These are phyloP conservation scores for Xestia rhomboidea DNA, from an alignment of 2,888 invertebrate genomes.

Conservation along the genomic window DNA sequence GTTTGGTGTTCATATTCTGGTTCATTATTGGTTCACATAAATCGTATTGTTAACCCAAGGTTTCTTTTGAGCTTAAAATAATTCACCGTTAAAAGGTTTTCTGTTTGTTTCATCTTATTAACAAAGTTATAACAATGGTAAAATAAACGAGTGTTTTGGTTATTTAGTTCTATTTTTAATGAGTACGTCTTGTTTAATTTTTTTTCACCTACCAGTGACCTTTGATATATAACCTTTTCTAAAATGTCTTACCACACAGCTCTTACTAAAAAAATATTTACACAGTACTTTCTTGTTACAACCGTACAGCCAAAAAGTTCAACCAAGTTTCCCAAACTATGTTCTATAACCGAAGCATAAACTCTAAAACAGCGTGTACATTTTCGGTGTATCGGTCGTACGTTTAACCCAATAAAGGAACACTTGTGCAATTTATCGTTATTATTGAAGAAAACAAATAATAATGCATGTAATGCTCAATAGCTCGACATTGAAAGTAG, in stretches of 20 bases:
- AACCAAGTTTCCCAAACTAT: not conserved
- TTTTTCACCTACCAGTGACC: not conserved
- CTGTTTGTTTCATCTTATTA: not conserved
- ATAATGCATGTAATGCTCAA: constrained; percentile 61
- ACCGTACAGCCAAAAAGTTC: constrained; percentile 24
- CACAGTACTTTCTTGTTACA: constrained; percentile 33
- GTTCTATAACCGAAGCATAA: not conserved
- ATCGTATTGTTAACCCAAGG: not conserved
- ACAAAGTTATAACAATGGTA: not conserved
- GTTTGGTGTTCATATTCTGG: not conserved
- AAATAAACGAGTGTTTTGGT: not conserved
- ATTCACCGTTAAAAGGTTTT: not conserved
- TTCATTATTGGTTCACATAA: not conserved
- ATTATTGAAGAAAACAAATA: constrained; percentile 64
- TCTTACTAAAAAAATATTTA: constrained; percentile 19
- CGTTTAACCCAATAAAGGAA: constrained; percentile 14
- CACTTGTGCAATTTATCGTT: constrained; percentile 56
- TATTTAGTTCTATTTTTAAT: not conserved
- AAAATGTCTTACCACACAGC: not conserved
- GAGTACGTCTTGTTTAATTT: not conserved
- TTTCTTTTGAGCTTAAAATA: not conserved
- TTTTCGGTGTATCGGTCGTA: not conserved
- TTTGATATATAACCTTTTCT: constrained; percentile 9
- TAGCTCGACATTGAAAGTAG: constrained; percentile 87
- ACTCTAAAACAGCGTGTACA: constrained; percentile 5